These are phyloP conservation scores for Bedellia somnulentella DNA, from an alignment of 2,888 invertebrate species.

Conservation along the genomic window DNA sequence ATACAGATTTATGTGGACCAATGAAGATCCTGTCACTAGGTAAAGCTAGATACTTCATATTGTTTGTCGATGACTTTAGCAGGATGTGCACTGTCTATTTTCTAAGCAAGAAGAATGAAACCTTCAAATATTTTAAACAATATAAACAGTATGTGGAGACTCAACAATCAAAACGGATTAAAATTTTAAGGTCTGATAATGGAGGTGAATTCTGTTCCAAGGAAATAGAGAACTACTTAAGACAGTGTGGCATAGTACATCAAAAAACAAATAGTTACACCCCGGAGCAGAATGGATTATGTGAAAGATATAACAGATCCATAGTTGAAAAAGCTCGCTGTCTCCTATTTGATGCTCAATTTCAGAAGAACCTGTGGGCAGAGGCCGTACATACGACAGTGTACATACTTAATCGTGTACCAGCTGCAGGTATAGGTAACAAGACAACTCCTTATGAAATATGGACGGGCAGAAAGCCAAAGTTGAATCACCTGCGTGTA, in stretches of 20 bases:
- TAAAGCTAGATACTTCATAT: too few species aligned
- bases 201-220: too few species aligned
- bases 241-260: constrained; percentile 11
- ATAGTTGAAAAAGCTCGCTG: constrained; percentile 11
- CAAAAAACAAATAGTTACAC: constrained; percentile 12
- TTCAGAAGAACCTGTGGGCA: constrained; percentile 12
- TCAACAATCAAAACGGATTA: too few species aligned
- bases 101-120: constrained; percentile 6
- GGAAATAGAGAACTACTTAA: too few species aligned
- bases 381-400: constrained; percentile 10
- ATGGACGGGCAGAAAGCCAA: too few species aligned
- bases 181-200: too few species aligned
- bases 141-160: too few species aligned
- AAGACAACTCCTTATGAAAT: constrained; percentile 12
- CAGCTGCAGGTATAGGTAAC: constrained; percentile 10
- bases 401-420: constrained; percentile 7
- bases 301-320: constrained; percentile 12
- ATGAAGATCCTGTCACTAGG: too few species aligned
- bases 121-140: too few species aligned
- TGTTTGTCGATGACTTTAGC: too few species aligned
- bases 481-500: constrained; percentile 8
- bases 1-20: too few species aligned
- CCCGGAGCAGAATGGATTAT: constrained; percentile 13
- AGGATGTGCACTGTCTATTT: too few species aligned
- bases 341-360: constrained; percentile 10